phyloP scores from a whole-genome alignment of 2,888 invertebrate species.

The Drosophila ezoana region DNA sequence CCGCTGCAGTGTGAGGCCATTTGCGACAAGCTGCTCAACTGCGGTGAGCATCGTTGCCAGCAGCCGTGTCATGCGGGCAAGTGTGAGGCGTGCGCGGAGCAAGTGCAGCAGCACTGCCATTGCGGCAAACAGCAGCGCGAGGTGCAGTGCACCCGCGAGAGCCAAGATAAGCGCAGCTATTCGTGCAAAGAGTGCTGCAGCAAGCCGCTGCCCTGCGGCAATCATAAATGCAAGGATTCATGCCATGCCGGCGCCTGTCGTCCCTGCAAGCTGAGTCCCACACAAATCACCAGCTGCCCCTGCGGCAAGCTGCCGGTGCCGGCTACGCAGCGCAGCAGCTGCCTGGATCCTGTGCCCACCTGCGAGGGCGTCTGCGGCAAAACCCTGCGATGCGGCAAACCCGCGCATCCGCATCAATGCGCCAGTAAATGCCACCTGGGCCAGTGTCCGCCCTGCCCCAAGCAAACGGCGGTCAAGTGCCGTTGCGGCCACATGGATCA shows the following conservation, averaged over 20 bases:
- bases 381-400: constrained; percentile 89
- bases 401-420: constrained; percentile 88
- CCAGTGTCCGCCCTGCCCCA: constrained; percentile 91
- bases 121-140: constrained; percentile 88
- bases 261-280: constrained; percentile 88
- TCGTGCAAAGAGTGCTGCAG: constrained; percentile 88
- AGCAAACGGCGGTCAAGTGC: constrained; percentile 91
- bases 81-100: constrained; percentile 90
- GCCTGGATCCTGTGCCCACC: constrained; percentile 92
- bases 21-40: constrained; percentile 91
- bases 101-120: constrained; percentile 89
- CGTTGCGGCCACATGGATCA: constrained; percentile 94
- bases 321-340: constrained; percentile 87
- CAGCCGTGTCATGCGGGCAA: constrained; percentile 91
- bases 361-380: constrained; percentile 91
- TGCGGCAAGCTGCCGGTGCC: constrained; percentile 89
- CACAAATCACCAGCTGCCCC: constrained; percentile 89
- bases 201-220: constrained; percentile 87
- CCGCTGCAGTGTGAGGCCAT: constrained; percentile 90
- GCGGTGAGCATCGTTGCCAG: constrained; percentile 91
- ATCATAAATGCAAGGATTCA: constrained; percentile 89
- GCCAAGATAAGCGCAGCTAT: constrained; percentile 85
- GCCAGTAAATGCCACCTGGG: constrained; percentile 88
- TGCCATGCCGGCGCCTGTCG: constrained; percentile 90
- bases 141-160: constrained; percentile 88